These are phyloP conservation scores for Raja brachyura DNA, from an alignment of 2,113 vertebrate species.

Conservation along the genomic window DNA sequence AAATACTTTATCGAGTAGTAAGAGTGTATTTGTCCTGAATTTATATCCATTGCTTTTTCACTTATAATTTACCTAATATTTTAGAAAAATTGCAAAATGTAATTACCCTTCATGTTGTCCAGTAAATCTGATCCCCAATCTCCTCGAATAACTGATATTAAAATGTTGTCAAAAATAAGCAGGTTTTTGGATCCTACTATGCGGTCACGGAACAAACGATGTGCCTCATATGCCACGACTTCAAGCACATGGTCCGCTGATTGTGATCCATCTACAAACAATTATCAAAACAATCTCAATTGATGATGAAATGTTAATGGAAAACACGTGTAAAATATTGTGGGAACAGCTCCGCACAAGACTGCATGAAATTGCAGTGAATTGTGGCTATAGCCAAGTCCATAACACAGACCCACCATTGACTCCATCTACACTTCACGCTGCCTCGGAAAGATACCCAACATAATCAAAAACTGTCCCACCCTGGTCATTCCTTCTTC, in stretches of 20 bases:
- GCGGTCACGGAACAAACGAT: conserved; percentile 82
- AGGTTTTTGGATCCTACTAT: conserved; percentile 78
- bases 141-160: conserved; percentile 73
- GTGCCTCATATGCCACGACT: conserved; percentile 81
- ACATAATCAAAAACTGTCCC: too few relatives aligned
- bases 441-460: too few relatives aligned
- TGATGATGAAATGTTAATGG: neutral
- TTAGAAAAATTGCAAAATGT: neutral
- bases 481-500: too few relatives aligned
- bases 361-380: too few relatives aligned
- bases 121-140: conserved; percentile 84
- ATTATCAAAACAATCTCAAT: conserved; percentile 40
- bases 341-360: too few relatives aligned
- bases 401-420: too few relatives aligned
- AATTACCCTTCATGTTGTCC: conserved; percentile 78
- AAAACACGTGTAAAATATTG: neutral
- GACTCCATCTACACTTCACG: too few relatives aligned
- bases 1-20: neutral
- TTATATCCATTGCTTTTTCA: neutral
- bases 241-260: conserved; percentile 77
- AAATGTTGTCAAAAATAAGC: conserved; percentile 77
- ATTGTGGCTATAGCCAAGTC: too few relatives aligned
- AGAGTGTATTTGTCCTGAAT: neutral
- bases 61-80: neutral
- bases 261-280: conserved; percentile 63